A percentile compares a stretch with the other conserved stretches of the same genome.
These are phyloP conservation scores for Gambusia yucatana DNA, from an alignment of 2,797 vertebrate species.

Conservation along the genomic window DNA sequence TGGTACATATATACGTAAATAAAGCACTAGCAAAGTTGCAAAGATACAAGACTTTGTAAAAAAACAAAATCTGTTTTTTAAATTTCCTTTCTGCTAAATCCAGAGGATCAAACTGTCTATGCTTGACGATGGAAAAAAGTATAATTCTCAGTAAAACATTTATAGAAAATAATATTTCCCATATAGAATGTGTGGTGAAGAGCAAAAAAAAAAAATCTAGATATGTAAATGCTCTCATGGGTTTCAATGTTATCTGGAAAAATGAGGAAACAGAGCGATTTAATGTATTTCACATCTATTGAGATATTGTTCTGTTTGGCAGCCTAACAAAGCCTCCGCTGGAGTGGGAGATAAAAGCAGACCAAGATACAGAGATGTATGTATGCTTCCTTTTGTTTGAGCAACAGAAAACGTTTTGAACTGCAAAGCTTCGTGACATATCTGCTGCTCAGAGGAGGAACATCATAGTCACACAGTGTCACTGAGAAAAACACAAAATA, in stretches of 20 bases:
- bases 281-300: conserved; percentile 44
- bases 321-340: conserved; percentile 52
- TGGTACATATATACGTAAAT: not conserved
- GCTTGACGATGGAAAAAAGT: conserved; percentile 19
- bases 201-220: conserved; percentile 4
- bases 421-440: conserved; percentile 46
- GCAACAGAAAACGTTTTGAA: conserved; percentile 48
- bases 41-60: conserved; percentile 14
- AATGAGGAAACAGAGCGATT: conserved; percentile 36
- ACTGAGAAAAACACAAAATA: conserved; percentile 56
- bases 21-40: conserved; percentile 47
- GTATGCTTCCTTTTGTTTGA: conserved; percentile 45
- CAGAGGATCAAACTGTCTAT: conserved; percentile 15
- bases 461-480: conserved; percentile 52
- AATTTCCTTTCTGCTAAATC: conserved; percentile 30
- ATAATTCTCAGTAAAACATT: conserved; percentile 8
- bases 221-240: conserved; percentile 28
- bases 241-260: conserved; percentile 22
- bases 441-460: conserved; percentile 45
- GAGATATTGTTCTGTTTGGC: conserved; percentile 57
- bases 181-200: not conserved
- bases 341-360: conserved; percentile 64
- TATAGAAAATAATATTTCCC: conserved; percentile 5
- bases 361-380: conserved; percentile 57
- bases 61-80: conserved; percentile 36